These are phyloP conservation scores for Aquatica leii DNA, from an alignment of 2,888 invertebrate genomes.

Conservation along the genomic window DNA sequence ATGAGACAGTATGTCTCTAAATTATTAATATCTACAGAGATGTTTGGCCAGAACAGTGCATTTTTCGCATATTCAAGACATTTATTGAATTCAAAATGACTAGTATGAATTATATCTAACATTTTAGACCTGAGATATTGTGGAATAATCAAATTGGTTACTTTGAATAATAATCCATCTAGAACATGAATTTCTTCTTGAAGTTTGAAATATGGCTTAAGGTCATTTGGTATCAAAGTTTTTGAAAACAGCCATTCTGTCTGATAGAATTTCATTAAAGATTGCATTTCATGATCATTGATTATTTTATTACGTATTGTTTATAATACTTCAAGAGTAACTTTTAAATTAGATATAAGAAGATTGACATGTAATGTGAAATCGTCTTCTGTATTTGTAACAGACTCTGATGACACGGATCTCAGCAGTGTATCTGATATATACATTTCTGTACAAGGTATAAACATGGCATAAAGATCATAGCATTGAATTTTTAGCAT, in stretches of 20 bases:
- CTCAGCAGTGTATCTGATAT: background rate
- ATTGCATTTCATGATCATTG: background rate
- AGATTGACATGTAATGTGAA: background rate
- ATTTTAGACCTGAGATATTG: background rate
- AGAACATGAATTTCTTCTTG: background rate
- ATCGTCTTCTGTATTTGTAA: slow-evolving; percentile 5
- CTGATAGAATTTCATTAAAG: slow-evolving; percentile 5
- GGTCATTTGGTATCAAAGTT: background rate
- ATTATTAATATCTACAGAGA: background rate
- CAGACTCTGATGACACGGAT: background rate
- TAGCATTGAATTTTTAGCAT: slow-evolving; percentile 4
- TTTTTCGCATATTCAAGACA: slow-evolving; percentile 6
- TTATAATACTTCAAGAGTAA: background rate
- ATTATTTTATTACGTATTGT: background rate
- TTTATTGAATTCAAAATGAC: slow-evolving; percentile 2
- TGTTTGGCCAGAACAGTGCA: background rate
- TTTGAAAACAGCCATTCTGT: background rate
- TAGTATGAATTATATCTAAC: slow-evolving; percentile 5
- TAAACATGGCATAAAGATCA: background rate
- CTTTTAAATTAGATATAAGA: slow-evolving; percentile 1
- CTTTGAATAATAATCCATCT: background rate
- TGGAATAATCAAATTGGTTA: background rate
- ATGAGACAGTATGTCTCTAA: slow-evolving; percentile 1
- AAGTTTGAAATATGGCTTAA: background rate
- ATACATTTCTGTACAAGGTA: background rate